Evolutionary conservation across 92 coral and sea anemone species (phyloP).

Genomic region (Parazoanthus swiftii): DNA sequence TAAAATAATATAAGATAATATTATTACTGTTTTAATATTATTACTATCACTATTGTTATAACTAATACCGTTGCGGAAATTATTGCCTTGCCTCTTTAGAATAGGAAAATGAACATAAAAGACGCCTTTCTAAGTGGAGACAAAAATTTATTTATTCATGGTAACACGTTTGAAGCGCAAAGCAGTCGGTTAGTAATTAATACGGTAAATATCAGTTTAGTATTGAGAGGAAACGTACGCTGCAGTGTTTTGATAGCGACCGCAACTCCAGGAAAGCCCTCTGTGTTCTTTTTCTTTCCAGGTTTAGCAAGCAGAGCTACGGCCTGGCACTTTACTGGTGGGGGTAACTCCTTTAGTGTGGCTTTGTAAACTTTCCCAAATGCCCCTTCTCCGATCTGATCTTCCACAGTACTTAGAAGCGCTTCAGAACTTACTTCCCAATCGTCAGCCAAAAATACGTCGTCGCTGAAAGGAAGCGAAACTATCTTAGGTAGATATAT

Average conservation of each 20-base stretch:
- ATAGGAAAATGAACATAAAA: too few species aligned
- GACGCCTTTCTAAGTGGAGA: too few species aligned
- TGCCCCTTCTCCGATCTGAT: constrained; percentile 40
- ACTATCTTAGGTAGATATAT: too few species aligned
- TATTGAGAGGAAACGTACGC: background rate
- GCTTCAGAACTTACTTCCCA: constrained; percentile 29
- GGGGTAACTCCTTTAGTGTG: constrained; percentile 10
- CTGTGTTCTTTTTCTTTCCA: background rate
- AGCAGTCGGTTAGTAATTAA: too few species aligned
- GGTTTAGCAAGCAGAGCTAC: constrained; percentile 9
- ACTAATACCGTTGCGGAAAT: background rate
- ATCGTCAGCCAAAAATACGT: constrained; percentile 5
- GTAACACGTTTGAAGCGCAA: too few species aligned
- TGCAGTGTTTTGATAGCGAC: constrained; percentile 34
- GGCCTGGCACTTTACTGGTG: constrained; percentile 30
- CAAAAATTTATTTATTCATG: too few species aligned
- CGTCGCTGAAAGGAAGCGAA: constrained; percentile 1
- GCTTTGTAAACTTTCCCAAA: constrained; percentile 43
- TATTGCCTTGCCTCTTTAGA: too few species aligned
- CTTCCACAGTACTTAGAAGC: constrained; percentile 18
- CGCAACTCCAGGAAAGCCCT: background rate
- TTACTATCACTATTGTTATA: too few species aligned
- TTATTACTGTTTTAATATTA: too few species aligned
- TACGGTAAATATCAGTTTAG: background rate
- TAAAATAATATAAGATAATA: too few species aligned